Conservation (phyloP, 2,888 invertebrate species). For the Norana najaformis region DNA sequence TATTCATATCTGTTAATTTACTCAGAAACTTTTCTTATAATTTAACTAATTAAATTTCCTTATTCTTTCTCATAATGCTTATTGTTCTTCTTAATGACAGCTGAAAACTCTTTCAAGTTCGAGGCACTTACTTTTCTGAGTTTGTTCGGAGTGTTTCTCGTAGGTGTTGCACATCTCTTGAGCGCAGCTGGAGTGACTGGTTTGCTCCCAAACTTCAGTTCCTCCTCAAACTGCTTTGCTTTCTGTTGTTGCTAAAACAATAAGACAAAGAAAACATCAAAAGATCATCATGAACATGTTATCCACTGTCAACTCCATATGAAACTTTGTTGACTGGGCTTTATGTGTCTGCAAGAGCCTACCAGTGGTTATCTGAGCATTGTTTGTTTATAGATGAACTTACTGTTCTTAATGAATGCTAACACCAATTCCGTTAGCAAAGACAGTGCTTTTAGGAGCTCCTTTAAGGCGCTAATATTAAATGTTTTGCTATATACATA, state of each 20-base stretch:
- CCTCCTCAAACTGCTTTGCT: constrained; percentile 26
- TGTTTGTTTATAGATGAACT: too few species aligned
- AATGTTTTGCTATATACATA: too few species aligned
- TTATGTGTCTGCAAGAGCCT: too few species aligned
- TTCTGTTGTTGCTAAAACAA: constrained; percentile 23
- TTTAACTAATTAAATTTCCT: neutral
- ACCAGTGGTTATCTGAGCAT: too few species aligned
- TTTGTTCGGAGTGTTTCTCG: neutral
- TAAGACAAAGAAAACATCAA: neutral
- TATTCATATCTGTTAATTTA: too few species aligned
- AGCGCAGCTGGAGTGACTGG: neutral
- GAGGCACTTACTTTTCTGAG: neutral
- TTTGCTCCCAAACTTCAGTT: constrained; percentile 25
- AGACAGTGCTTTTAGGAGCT: too few species aligned
- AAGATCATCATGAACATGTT: neutral
- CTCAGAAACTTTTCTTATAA: neutral
- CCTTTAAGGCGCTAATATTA: too few species aligned
- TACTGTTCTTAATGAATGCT: neutral
- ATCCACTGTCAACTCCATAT: too few species aligned
- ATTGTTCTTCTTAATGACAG: neutral
- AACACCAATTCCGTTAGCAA: too few species aligned
- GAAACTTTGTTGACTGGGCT: too few species aligned
- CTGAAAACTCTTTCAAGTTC: neutral
- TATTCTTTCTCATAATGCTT: neutral
- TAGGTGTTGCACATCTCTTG: constrained; percentile 14